phyloP scores from a whole-genome alignment of 2,888 invertebrate species.

The Gisinianus flammeolus region DNA sequence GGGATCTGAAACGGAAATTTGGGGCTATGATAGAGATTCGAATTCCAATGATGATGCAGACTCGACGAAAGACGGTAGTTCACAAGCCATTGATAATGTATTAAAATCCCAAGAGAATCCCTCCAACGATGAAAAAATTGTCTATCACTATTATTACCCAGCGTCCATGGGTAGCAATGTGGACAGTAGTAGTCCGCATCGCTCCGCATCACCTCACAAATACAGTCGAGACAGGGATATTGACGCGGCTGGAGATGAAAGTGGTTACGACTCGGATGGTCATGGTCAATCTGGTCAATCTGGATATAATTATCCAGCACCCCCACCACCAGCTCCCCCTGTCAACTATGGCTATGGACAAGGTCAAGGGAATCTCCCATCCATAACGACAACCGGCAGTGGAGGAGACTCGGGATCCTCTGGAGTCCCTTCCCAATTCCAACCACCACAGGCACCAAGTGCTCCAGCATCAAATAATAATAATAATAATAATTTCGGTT shows the following conservation, averaged over 20 bases:
- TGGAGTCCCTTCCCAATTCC: not conserved
- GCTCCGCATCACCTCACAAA: not conserved
- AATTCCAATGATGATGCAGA: not conserved
- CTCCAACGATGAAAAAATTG: slow-evolving; percentile 27
- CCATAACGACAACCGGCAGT: not conserved
- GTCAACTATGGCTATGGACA: slow-evolving; percentile 13
- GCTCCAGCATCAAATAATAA: too few relatives aligned
- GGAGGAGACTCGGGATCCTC: not conserved
- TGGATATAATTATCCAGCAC: slow-evolving; percentile 3
- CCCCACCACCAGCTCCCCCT: slow-evolving; percentile 7
- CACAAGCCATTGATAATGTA: not conserved
- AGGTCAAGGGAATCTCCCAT: not conserved
- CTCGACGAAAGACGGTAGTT: not conserved
- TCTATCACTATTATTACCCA: slow-evolving; percentile 40
- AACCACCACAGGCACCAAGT: not conserved
- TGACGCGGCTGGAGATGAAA: not conserved
- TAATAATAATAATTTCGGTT: too few relatives aligned
- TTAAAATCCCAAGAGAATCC: not conserved
- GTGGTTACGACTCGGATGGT: not conserved
- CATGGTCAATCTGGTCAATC: slow-evolving; percentile 8
- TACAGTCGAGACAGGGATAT: not conserved
- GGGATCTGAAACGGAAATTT: not conserved
- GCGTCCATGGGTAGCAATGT: slow-evolving; percentile 25
- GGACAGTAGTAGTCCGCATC: not conserved
- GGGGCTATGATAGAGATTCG: not conserved